These are phyloP conservation scores for Todiramphus saurophagus DNA, from an alignment of 2,113 vertebrate genomes.

Conservation along the genomic window DNA sequence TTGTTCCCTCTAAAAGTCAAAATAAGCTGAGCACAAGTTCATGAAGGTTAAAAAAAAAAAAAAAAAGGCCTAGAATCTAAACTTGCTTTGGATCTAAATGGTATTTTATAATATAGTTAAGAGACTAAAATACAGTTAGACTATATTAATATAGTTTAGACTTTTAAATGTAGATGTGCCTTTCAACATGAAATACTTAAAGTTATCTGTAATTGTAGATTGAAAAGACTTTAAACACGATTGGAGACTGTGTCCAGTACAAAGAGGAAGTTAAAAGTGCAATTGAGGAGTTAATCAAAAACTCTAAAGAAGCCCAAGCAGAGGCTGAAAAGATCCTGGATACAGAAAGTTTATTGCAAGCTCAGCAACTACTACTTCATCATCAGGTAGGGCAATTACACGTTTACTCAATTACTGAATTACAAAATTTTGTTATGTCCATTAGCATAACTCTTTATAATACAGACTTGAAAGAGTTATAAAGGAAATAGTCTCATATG, in stretches of 20 bases:
- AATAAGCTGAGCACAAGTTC: neutral
- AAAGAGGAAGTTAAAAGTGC: conserved; percentile 82
- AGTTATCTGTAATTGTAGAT: conserved; percentile 71
- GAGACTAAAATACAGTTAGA: too few relatives aligned
- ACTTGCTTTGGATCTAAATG: neutral
- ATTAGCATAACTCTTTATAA: neutral
- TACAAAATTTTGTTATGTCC: neutral
- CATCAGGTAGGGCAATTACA: conserved; percentile 81
- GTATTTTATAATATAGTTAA: neutral
- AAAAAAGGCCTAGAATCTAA: neutral
- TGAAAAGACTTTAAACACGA: conserved; percentile 78
- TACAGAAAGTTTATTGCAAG: conserved; percentile 84
- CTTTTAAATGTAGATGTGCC: neutral
- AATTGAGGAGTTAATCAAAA: conserved; percentile 82
- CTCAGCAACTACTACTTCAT: conserved; percentile 85
- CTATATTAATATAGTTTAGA: too few relatives aligned
- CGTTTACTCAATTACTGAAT: neutral
- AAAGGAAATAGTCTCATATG: neutral
- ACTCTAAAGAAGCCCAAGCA: conserved; percentile 80
- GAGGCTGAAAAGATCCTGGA: conserved; percentile 83
- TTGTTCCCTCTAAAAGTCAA: neutral
- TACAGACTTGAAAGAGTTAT: neutral
- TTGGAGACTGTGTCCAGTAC: conserved; percentile 83
- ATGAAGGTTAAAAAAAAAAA: neutral
- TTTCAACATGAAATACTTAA: neutral